These are phyloP conservation scores for Argyresthia goedartella DNA, from an alignment of 2,888 invertebrate species.

Conservation along the genomic window DNA sequence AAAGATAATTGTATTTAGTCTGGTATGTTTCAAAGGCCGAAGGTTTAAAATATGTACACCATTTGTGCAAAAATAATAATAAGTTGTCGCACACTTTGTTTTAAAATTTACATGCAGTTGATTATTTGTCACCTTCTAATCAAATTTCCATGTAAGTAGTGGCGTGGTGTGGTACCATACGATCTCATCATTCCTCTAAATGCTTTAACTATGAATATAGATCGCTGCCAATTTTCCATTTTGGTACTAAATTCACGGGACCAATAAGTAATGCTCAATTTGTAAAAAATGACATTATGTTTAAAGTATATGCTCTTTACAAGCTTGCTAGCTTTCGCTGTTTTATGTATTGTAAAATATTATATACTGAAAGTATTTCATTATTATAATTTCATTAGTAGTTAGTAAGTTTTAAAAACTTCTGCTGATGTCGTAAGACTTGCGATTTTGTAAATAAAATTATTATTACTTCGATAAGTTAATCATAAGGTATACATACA, in stretches of 20 bases:
- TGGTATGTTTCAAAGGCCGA: too few species aligned
- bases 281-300: slow-evolving; percentile 19
- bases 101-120: too few species aligned
- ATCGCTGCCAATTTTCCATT: slow-evolving; percentile 4
- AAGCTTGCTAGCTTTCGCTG: not conserved
- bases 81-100: too few species aligned
- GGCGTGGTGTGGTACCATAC: slow-evolving; percentile 33
- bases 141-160: too few species aligned
- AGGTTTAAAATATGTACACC: too few species aligned
- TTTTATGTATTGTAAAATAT: slow-evolving; percentile 33
- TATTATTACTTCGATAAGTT: slow-evolving; percentile 9
- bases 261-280: slow-evolving; percentile 40
- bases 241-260: slow-evolving; percentile 27
- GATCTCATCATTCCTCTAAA: slow-evolving; percentile 64
- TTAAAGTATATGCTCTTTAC: not conserved
- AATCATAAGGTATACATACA: slow-evolving; percentile 18
- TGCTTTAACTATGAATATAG: slow-evolving; percentile 38
- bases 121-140: too few species aligned
- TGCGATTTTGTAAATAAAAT: slow-evolving; percentile 36
- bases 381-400: slow-evolving; percentile 16
- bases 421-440: slow-evolving; percentile 25
- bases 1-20: too few species aligned
- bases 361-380: slow-evolving; percentile 6
- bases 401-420: slow-evolving; percentile 32
- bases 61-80: too few species aligned